Evolutionary conservation across 2,888 invertebrate species (phyloP).

Genomic region (Ditula angustiorana): DNA sequence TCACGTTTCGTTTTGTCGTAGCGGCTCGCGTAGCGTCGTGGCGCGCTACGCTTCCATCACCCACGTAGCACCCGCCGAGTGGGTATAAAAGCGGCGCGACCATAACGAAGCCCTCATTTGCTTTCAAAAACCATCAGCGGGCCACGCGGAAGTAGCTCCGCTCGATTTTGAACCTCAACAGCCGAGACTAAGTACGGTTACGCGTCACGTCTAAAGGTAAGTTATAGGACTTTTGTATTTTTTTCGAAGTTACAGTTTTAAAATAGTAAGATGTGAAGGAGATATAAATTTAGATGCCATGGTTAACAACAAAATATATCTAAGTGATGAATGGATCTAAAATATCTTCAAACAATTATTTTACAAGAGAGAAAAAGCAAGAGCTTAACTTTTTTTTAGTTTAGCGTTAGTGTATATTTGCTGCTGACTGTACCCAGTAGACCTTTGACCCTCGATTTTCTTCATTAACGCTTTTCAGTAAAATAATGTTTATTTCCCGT

Average conservation of each 20-base stretch:
- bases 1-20: neutral
- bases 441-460: no score
- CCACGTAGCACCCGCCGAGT: slow-evolving; percentile 59
- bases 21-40: slow-evolving; percentile 42
- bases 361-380: no score
- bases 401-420: no score
- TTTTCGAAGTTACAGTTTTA: no score
- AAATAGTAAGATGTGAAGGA: no score
- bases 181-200: neutral
- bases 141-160: slow-evolving; percentile 55
- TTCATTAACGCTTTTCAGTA: no score
- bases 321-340: no score
- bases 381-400: no score
- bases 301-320: no score
- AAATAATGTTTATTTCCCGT: neutral
- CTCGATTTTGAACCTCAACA: neutral
- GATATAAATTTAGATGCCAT: no score
- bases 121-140: slow-evolving; percentile 63
- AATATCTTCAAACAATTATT: no score
- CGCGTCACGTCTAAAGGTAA: slow-evolving; percentile 12
- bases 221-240: neutral
- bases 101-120: slow-evolving; percentile 72
- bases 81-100: slow-evolving; percentile 70
- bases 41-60: slow-evolving; percentile 52
- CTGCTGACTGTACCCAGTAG: no score